A percentile compares a stretch with the other conserved stretches of the same genome.
phyloP scores from a whole-genome alignment of 2,797 vertebrate species.

The Sebastes flavidus region DNA sequence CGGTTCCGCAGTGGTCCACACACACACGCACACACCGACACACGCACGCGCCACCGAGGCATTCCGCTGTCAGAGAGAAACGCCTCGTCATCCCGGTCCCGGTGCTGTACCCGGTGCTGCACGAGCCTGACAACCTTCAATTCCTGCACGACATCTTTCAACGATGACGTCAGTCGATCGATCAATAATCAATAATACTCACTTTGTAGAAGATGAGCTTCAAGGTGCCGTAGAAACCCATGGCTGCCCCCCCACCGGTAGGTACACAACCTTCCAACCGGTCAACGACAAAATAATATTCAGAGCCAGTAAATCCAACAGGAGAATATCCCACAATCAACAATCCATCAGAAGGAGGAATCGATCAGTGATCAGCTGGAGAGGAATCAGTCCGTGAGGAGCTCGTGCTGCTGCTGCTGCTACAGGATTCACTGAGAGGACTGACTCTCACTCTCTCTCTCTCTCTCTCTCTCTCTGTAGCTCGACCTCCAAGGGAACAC shows the following conservation, averaged over 20 bases:
- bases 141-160: background rate
- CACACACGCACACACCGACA: background rate
- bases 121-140: constrained; percentile 20
- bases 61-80: constrained; percentile 57
- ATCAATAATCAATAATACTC: constrained; percentile 79
- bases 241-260: constrained; percentile 55
- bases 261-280: background rate
- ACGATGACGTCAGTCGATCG: background rate
- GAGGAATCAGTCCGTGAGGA: background rate
- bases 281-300: background rate
- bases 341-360: background rate
- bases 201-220: constrained; percentile 98
- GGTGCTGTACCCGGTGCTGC: constrained; percentile 9
- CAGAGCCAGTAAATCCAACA: background rate
- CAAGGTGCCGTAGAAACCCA: constrained; percentile 96
- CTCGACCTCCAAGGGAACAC: constrained; percentile 79
- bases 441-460: constrained; percentile 8
- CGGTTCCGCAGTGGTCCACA: constrained; percentile 68
- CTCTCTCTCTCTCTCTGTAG: background rate
- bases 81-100: constrained; percentile 67
- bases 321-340: constrained; percentile 1
- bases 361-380: background rate
- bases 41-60: constrained; percentile 26
- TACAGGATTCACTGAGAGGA: constrained; percentile 1
- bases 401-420: constrained; percentile 10